These are phyloP conservation scores for Ibidorhyncha struthersii DNA, from an alignment of 2,113 vertebrate genomes.

Conservation along the genomic window DNA sequence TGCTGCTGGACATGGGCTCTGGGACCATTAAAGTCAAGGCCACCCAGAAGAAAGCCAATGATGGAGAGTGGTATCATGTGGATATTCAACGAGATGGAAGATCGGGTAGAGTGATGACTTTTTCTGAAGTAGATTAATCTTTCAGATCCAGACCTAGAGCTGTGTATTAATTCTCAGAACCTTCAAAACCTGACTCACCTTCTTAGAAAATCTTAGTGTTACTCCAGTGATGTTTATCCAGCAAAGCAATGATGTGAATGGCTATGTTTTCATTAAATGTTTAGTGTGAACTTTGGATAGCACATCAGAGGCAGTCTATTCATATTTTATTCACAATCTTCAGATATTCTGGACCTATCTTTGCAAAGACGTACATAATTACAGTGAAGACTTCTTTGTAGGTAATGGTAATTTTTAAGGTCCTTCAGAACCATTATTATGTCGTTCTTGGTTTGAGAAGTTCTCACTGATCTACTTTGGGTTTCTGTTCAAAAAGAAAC, in stretches of 20 bases:
- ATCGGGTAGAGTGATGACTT: constrained; percentile 82
- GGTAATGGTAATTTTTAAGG: not conserved
- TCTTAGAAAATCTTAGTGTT: not conserved
- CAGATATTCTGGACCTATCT: not conserved
- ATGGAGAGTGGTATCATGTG: constrained; percentile 96
- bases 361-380: not conserved
- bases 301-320: not conserved
- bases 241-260: not conserved
- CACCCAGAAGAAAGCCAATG: constrained; percentile 94
- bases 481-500: not conserved
- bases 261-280: not conserved
- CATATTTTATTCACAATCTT: not conserved
- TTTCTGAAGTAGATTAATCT: not conserved
- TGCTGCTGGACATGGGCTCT: constrained; percentile 97
- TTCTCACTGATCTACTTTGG: not conserved
- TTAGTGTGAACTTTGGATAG: not conserved
- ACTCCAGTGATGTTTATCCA: not conserved
- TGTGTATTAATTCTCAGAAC: not conserved
- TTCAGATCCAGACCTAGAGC: not conserved
- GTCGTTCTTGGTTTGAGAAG: not conserved
- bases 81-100: constrained; percentile 96
- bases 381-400: not conserved
- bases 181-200: not conserved
- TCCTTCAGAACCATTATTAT: not conserved
- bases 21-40: constrained; percentile 98